These are phyloP conservation scores for Hololepta plana DNA, from an alignment of 2,888 invertebrate species.

Conservation along the genomic window DNA sequence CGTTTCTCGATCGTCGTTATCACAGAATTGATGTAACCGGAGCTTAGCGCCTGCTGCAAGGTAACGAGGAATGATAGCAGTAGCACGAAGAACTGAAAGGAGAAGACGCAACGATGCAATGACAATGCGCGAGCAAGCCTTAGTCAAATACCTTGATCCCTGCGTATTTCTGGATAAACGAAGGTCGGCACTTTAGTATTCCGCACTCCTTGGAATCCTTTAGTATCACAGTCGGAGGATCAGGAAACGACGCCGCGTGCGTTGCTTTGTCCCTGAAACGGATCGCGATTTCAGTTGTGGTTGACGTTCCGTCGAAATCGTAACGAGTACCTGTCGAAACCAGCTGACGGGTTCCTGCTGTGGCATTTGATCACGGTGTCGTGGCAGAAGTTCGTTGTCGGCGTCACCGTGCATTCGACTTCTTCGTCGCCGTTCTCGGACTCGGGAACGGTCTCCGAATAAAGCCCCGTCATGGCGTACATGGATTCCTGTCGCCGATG, in stretches of 20 bases:
- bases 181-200: constrained; percentile 69
- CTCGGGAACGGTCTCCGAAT: constrained; percentile 51
- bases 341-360: constrained; percentile 63
- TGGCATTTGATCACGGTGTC: constrained; percentile 48
- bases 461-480: constrained; percentile 77
- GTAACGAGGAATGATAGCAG: constrained; percentile 79
- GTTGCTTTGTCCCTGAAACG: constrained; percentile 33
- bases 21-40: constrained; percentile 86
- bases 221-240: constrained; percentile 34
- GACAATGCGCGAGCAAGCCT: background rate
- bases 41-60: constrained; percentile 76
- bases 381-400: constrained; percentile 18
- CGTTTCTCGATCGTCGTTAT: constrained; percentile 94
- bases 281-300: too few relatives aligned
- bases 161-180: constrained; percentile 71
- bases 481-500: constrained; percentile 68
- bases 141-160: constrained; percentile 58
- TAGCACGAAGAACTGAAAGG: constrained; percentile 72
- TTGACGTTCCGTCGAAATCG: constrained; percentile 1
- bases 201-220: constrained; percentile 73
- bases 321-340: constrained; percentile 40
- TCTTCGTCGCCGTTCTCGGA: constrained; percentile 36
- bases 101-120: constrained; percentile 8
- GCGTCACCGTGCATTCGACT: constrained; percentile 21
- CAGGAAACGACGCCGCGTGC: constrained; percentile 36